Evolutionary conservation across 1,140 invertebrate species (phyloP).

Genomic region (Drosophila sulfurigaster): DNA sequence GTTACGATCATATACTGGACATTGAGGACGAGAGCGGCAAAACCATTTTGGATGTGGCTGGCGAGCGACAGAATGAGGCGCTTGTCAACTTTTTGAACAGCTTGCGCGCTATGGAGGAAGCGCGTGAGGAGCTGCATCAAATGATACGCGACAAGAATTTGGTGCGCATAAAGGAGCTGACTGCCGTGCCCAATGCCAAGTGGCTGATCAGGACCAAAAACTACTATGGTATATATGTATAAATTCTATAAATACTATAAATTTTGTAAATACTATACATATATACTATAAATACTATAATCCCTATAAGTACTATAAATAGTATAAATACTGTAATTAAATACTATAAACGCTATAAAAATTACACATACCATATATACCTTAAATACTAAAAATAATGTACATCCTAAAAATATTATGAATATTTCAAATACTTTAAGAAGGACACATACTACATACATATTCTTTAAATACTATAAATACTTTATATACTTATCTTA

Average conservation of each 20-base stretch:
- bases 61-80: constrained; percentile 88
- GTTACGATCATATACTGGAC: constrained; percentile 95
- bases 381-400: too few species aligned
- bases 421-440: too few species aligned
- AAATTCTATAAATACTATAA: too few species aligned
- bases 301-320: too few species aligned
- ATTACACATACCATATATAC: too few species aligned
- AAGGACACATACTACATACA: too few species aligned
- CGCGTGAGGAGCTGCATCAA: constrained; percentile 91
- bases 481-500: neutral
- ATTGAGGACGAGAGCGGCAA: constrained; percentile 89
- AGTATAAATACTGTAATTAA: too few species aligned
- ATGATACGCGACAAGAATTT: constrained; percentile 89
- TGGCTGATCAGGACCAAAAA: constrained; percentile 92
- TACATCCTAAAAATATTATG: too few species aligned
- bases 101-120: constrained; percentile 90
- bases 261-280: too few species aligned
- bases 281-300: too few species aligned
- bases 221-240: constrained; percentile 85
- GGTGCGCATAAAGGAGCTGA: constrained; percentile 87
- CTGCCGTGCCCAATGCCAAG: constrained; percentile 87
- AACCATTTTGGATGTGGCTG: constrained; percentile 89
- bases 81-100: constrained; percentile 89
- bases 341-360: too few species aligned
- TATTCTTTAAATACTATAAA: too few species aligned